Evolutionary conservation across 2,797 vertebrate genomes (phyloP), one percentile per base, ranked within the genome.

Genomic region (Discoglossus pictus): DNA sequence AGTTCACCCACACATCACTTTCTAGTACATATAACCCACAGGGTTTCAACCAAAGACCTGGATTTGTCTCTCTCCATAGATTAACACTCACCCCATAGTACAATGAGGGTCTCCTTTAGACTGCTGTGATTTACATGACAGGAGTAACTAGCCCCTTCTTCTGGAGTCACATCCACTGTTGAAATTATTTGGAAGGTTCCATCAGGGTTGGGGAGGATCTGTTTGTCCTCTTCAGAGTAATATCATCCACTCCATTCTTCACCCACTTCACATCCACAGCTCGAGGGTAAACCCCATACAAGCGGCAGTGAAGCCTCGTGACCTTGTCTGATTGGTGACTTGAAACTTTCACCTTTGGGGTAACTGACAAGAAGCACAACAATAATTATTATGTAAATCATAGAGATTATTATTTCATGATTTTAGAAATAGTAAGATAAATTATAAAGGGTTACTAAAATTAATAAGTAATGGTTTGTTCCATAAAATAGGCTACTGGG

Each of bases 331-430:
- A 25, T 23, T 48, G 46, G 9, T 3, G 44, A 7, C 46, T n/a
- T 23, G 7, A 24, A 7, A 48, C 46, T n/a, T 25, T 48, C 46
- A 48, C 46, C 46, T 48, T n/a, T 25, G 46, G 46, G 6, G 5
- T 11, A 21, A 48, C 46, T 48, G 46, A n/a, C 11, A 15, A 13
- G 5, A 13, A 15, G 18, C 10, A 24, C 11, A 8, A 48, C 5
- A 25, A 21, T 1, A 47, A 11, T 10, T 47, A 6, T 21, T n/a
- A n/a, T n/a, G n/a, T n/a, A n/a, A n/a, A n/a, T n/a, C n/a, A n/a
- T n/a, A n/a, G n/a, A n/a, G n/a, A n/a, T n/a, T n/a, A n/a, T n/a
- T n/a, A n/a, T n/a, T n/a, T n/a, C n/a, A n/a, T n/a, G n/a, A n/a
- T n/a, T n/a, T n/a, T n/a, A n/a, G n/a, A n/a, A n/a, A n/a, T n/a